A percentile compares a stretch with the other conserved stretches of the same genome.
These are phyloP conservation scores for Pitta sordida DNA, from an alignment of 2,113 vertebrate species.

Conservation along the genomic window DNA sequence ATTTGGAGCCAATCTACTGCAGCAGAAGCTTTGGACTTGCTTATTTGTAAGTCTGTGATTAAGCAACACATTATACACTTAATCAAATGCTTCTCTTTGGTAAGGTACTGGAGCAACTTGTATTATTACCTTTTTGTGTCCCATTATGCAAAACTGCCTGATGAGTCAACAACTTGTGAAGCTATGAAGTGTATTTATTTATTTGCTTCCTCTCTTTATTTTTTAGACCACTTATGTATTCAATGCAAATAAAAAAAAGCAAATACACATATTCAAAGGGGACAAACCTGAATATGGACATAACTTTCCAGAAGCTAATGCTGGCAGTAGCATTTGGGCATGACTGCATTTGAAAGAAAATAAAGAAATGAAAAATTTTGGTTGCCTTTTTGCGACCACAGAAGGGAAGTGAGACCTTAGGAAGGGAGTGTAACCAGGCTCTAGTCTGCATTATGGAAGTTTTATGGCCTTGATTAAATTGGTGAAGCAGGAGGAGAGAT, in stretches of 20 bases:
- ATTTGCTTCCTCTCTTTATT: neutral
- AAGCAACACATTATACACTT: neutral
- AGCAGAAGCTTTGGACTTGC: neutral
- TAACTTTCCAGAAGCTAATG: neutral
- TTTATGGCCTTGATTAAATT: neutral
- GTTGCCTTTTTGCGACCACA: neutral
- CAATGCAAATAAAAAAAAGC: neutral
- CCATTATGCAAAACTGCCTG: neutral
- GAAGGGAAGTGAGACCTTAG: neutral
- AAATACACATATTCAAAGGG: neutral
- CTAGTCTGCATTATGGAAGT: neutral
- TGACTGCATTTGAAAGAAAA: neutral
- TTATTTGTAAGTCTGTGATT: neutral
- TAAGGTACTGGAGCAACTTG: neutral
- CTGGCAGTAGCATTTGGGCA: neutral
- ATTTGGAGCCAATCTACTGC: neutral
- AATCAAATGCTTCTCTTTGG: neutral
- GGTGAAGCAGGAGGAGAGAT: neutral
- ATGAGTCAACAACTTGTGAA: neutral
- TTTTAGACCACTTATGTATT: neutral
- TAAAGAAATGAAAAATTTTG: neutral
- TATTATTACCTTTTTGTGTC: neutral
- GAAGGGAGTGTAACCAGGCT: too few species aligned
- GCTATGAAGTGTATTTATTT: neutral
- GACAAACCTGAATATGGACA: neutral